phyloP scores from a whole-genome alignment of 1,140 invertebrate species.

The Drosophila sechellia region DNA sequence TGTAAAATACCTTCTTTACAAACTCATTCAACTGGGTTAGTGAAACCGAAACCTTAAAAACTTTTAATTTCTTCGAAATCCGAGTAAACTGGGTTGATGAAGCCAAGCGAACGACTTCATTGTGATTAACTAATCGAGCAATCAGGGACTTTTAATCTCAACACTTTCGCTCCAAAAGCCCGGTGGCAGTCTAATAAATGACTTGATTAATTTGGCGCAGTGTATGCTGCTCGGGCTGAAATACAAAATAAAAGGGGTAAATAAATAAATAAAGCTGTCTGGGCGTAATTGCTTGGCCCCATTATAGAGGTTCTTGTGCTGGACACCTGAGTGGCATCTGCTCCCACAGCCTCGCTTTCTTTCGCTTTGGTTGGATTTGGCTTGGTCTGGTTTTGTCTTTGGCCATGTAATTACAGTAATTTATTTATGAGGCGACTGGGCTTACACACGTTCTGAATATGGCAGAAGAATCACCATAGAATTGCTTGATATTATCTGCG shows the following conservation, averaged over 20 bases:
- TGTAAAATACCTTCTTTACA: constrained; percentile 28
- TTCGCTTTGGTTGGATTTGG: constrained; percentile 13
- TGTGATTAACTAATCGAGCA: constrained; percentile 60
- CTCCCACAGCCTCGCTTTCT: constrained; percentile 78
- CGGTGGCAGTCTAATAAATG: constrained; percentile 39
- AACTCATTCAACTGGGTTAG: constrained; percentile 39
- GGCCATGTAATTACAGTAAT: constrained; percentile 66
- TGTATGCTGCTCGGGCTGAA: constrained; percentile 37
- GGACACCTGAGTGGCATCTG: constrained; percentile 69
- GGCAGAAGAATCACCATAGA: background rate
- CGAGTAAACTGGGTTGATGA: constrained; percentile 37
- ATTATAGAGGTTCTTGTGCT: constrained; percentile 60
- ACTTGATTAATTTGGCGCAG: constrained; percentile 71
- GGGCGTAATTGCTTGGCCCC: constrained; percentile 77
- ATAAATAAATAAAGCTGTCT: constrained; percentile 62
- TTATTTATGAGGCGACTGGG: constrained; percentile 59
- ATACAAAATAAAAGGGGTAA: constrained; percentile 10
- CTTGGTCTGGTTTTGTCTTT: constrained; percentile 32
- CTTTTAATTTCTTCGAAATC: constrained; percentile 55
- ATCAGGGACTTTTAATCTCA: constrained; percentile 42
- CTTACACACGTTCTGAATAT: constrained; percentile 64
- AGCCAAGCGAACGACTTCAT: constrained; percentile 22
- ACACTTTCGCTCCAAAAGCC: constrained; percentile 52
- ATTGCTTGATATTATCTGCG: constrained; percentile 17
- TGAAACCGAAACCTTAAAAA: constrained; percentile 58